Conservation (phyloP, 2,888 invertebrate genomes). For the Leptinotarsa juncta region DNA sequence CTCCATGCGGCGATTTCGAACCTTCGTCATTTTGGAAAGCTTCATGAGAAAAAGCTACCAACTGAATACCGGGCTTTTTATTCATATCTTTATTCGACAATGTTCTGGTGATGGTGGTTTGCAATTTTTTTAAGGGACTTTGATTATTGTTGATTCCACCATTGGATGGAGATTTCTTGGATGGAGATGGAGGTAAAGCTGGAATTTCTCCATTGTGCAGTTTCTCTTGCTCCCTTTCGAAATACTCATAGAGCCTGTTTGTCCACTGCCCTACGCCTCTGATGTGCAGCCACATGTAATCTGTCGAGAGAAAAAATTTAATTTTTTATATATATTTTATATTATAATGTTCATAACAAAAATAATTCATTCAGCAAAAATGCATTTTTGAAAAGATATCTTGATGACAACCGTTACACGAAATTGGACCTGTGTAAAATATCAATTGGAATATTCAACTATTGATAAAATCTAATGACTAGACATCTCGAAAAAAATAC, state of each 20-base stretch:
- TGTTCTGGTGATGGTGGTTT: constrained; percentile 67
- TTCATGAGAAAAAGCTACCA: constrained; percentile 63
- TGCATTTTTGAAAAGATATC: no score
- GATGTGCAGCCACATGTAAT: constrained; percentile 93
- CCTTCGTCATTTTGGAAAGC: constrained; percentile 56
- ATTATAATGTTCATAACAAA: background rate
- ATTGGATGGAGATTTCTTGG: constrained; percentile 54
- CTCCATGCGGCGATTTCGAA: constrained; percentile 48
- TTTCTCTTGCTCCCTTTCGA: constrained; percentile 83
- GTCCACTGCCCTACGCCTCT: constrained; percentile 96
- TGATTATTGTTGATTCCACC: constrained; percentile 57
- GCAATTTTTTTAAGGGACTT: constrained; percentile 61
- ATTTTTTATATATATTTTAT: no score
- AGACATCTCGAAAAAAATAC: no score
- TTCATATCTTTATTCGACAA: constrained; percentile 66
- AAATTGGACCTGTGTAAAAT: no score
- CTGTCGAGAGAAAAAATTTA: constrained; percentile 67
- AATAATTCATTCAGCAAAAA: no score
- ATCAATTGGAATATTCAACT: no score
- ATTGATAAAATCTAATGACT: no score
- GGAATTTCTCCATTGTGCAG: constrained; percentile 75
- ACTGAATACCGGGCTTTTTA: constrained; percentile 57
- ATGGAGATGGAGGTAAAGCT: constrained; percentile 54
- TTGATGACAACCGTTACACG: no score
- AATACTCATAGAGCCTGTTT: constrained; percentile 85